Evolutionary conservation across 2,888 invertebrate genomes (phyloP).

Genomic region (Hymenopus coronatus): DNA sequence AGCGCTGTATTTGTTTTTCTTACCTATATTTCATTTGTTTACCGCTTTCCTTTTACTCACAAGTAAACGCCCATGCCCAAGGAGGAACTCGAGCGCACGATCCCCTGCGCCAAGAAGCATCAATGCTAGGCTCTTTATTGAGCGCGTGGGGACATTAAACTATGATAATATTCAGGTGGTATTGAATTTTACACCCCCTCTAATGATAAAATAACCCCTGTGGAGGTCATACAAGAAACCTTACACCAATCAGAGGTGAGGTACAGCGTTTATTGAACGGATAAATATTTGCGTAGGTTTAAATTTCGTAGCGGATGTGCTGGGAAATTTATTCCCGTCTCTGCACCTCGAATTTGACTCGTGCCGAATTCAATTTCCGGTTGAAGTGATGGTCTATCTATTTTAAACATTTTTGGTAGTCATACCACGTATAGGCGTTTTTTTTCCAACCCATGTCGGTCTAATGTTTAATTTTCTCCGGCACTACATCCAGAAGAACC

Average conservation of each 20-base stretch:
- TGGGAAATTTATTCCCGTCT: not conserved
- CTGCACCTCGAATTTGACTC: not conserved
- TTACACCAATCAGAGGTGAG: not conserved
- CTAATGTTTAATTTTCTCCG: too few species aligned
- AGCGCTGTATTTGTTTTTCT: too few species aligned
- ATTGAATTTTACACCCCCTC: too few species aligned
- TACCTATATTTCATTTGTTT: too few species aligned
- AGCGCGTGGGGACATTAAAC: too few species aligned
- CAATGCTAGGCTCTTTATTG: too few species aligned
- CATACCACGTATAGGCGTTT: not conserved
- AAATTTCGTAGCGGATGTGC: not conserved
- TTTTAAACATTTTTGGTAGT: not conserved
- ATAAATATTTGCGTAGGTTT: not conserved
- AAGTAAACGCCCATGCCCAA: too few species aligned
- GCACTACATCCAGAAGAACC: not conserved
- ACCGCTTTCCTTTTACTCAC: too few species aligned
- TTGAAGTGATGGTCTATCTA: not conserved
- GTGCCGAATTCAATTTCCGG: not conserved
- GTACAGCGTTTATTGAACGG: not conserved
- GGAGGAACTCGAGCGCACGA: too few species aligned
- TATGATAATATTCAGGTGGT: too few species aligned
- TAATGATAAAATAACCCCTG: too few species aligned
- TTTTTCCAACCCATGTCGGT: not conserved
- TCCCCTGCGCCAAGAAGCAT: too few species aligned
- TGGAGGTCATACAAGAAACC: not conserved